These are phyloP conservation scores for Echinometra lucunter DNA, from an alignment of 53 echinoderm and acorn worm genomes.

Conservation along the genomic window DNA sequence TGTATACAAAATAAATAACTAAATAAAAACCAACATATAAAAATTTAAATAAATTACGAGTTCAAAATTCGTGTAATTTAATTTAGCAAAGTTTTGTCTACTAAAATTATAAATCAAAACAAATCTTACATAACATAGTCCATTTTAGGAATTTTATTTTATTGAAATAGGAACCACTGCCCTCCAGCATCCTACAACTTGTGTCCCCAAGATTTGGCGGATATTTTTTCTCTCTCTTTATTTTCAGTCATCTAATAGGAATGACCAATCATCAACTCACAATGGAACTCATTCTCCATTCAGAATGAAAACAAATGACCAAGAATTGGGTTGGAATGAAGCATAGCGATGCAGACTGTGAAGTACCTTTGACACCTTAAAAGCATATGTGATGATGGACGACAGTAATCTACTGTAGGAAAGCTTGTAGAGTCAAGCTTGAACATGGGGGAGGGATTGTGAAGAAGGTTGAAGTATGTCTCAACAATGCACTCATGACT, in stretches of 20 bases:
- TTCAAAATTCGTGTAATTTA: too few species aligned
- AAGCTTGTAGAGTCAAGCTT: not conserved
- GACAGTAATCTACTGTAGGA: conserved; percentile 47
- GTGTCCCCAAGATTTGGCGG: too few species aligned
- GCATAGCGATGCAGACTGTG: not conserved
- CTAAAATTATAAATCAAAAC: too few species aligned
- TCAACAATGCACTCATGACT: not conserved
- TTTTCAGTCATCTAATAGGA: not conserved
- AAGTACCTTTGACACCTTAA: conserved; percentile 51
- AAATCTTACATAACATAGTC: too few species aligned
- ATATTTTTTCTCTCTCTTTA: too few species aligned
- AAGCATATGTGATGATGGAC: conserved; percentile 49
- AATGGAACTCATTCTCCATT: not conserved
- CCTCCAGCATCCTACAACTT: too few species aligned
- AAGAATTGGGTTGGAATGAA: not conserved
- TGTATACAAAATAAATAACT: not conserved
- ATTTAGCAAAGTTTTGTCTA: too few species aligned
- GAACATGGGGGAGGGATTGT: not conserved
- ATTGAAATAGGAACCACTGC: too few species aligned
- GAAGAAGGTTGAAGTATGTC: conserved; percentile 45
- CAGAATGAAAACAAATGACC: not conserved
- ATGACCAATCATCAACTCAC: not conserved
- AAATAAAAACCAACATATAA: too few species aligned
- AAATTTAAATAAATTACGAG: too few species aligned
- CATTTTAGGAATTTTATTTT: not conserved